A percentile compares a stretch with the other conserved stretches of the same genome.
Evolutionary conservation across 1,140 invertebrate species (phyloP).

Genomic region (Stenopsyche tienmushanensis): DNA sequence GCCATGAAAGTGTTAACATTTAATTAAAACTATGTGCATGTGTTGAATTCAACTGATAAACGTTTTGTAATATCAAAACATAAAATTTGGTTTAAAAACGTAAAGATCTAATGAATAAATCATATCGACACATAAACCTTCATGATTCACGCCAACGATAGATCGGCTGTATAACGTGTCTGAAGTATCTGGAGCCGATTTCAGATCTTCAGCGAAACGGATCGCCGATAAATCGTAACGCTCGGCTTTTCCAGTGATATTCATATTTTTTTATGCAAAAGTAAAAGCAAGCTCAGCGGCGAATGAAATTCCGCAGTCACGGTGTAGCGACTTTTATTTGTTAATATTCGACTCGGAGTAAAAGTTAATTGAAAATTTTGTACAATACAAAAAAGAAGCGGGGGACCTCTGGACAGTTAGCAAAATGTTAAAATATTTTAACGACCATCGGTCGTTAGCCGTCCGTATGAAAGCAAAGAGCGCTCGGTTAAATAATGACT

Average conservation of each 20-base stretch:
- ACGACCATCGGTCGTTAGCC: background rate
- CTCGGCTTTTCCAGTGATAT: background rate
- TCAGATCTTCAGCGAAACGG: too few species aligned
- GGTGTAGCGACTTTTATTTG: constrained; percentile 1
- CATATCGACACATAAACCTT: too few species aligned
- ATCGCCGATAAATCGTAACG: too few species aligned
- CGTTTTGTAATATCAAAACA: too few species aligned
- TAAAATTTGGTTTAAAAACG: too few species aligned
- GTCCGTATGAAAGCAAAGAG: background rate
- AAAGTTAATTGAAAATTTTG: constrained; percentile 12
- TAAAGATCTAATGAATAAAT: too few species aligned
- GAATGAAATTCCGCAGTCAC: constrained; percentile 15
- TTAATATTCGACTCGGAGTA: constrained; percentile 1
- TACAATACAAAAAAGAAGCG: constrained; percentile 10
- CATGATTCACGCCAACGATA: too few species aligned
- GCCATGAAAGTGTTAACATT: too few species aligned
- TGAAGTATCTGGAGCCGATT: too few species aligned
- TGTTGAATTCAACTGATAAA: too few species aligned
- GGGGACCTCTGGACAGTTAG: background rate
- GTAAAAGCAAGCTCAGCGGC: constrained; percentile 6
- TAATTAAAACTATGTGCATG: too few species aligned
- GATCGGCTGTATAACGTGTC: too few species aligned
- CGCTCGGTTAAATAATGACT: background rate
- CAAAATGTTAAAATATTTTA: constrained; percentile 5
- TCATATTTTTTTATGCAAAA: constrained; percentile 11